Evolutionary conservation across 2,888 invertebrate species (phyloP).

Genomic region (Hypsopygia costalis): DNA sequence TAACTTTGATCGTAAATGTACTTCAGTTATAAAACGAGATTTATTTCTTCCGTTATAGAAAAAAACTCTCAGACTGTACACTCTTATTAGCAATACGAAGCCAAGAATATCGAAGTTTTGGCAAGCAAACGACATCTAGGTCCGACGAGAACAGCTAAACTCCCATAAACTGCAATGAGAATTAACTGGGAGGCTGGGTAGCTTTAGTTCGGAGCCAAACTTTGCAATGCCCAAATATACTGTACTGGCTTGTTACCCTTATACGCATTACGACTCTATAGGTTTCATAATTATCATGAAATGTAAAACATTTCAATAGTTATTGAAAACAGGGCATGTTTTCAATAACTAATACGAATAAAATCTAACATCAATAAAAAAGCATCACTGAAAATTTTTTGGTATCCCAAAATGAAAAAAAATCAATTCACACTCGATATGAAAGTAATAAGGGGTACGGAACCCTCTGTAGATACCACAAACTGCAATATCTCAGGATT

Average conservation of each 20-base stretch:
- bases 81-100: slow-evolving; percentile 6
- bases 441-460: slow-evolving; percentile 47
- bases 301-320: slow-evolving; percentile 6
- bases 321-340: slow-evolving; percentile 29
- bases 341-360: slow-evolving; percentile 30
- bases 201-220: slow-evolving; percentile 45
- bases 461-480: slow-evolving; percentile 45
- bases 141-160: slow-evolving; percentile 44
- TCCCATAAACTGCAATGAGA: slow-evolving; percentile 58
- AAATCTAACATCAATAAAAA: slow-evolving; percentile 23
- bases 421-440: slow-evolving; percentile 38
- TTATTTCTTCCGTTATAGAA: not conserved
- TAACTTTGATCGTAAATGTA: no score
- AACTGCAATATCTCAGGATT: slow-evolving; percentile 72
- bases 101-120: slow-evolving; percentile 41
- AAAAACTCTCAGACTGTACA: not conserved
- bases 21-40: not conserved
- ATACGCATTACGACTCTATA: not conserved
- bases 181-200: slow-evolving; percentile 47
- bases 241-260: slow-evolving; percentile 7
- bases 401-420: slow-evolving; percentile 28
- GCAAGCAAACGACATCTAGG: slow-evolving; percentile 42
- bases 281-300: not conserved
- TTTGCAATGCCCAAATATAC: slow-evolving; percentile 32
- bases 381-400: slow-evolving; percentile 22